phyloP scores from a whole-genome alignment of 2,797 vertebrate species.

The Pseudochaenichthys georgianus region DNA sequence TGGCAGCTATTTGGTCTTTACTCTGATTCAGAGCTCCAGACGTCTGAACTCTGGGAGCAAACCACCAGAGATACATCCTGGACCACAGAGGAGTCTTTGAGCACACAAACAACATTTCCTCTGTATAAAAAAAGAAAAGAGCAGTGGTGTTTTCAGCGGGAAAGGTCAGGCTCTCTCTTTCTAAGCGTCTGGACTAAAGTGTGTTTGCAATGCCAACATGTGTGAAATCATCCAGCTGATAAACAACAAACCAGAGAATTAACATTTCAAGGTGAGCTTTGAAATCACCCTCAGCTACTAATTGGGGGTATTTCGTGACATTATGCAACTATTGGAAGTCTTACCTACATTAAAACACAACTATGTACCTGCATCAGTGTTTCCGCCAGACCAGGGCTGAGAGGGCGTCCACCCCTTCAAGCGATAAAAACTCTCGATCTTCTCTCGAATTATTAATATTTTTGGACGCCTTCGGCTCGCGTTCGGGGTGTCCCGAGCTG shows the following conservation, averaged over 20 bases:
- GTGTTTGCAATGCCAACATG: not conserved
- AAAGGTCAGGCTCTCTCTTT: slow-evolving; percentile 13
- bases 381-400: too few relatives aligned
- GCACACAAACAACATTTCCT: slow-evolving; percentile 24
- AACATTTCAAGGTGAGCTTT: slow-evolving; percentile 5
- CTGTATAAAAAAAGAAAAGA: slow-evolving; percentile 1
- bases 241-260: slow-evolving; percentile 11
- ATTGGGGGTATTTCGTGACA: too few relatives aligned
- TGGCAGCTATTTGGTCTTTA: not conserved
- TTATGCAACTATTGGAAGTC: too few relatives aligned
- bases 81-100: slow-evolving; percentile 5
- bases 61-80: slow-evolving; percentile 15
- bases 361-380: not conserved
- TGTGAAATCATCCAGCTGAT: slow-evolving; percentile 22
- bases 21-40: not conserved
- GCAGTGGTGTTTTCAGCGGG: slow-evolving; percentile 25
- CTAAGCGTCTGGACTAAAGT: slow-evolving; percentile 31
- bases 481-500: too few relatives aligned
- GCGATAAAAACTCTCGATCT: too few relatives aligned
- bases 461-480: too few relatives aligned
- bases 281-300: not conserved
- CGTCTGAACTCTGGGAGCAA: slow-evolving; percentile 2
- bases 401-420: too few relatives aligned
- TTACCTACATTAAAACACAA: not conserved
- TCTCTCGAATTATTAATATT: too few relatives aligned